A percentile compares a stretch with the other conserved stretches of the same genome.
phyloP scores from a whole-genome alignment of 1,140 invertebrate genomes.

The Dysdera silvatica region DNA sequence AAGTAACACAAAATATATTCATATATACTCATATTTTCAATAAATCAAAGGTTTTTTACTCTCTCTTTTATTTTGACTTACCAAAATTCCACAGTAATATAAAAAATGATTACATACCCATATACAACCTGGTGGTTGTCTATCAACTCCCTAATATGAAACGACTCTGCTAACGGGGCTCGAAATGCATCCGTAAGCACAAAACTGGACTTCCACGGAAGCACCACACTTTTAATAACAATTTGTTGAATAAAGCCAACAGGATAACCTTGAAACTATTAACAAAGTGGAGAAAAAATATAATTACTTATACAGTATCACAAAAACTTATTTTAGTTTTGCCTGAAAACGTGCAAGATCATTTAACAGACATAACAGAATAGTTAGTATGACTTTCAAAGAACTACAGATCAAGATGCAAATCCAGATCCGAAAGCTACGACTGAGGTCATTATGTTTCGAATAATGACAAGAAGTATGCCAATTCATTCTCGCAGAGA shows the following conservation, averaged over 20 bases:
- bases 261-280: slow-evolving; percentile 49
- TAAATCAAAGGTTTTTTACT: too few relatives aligned
- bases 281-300: slow-evolving; percentile 12
- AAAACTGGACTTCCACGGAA: slow-evolving; percentile 74
- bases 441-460: background rate
- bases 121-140: slow-evolving; percentile 17
- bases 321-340: background rate
- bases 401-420: background rate
- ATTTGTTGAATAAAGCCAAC: slow-evolving; percentile 66
- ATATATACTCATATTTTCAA: background rate
- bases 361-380: background rate
- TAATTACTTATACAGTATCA: slow-evolving; percentile 4
- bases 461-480: too few relatives aligned
- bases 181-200: slow-evolving; percentile 78
- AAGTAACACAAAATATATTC: background rate
- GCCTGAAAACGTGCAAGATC: background rate
- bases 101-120: slow-evolving; percentile 7
- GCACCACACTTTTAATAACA: slow-evolving; percentile 58
- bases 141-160: slow-evolving; percentile 17
- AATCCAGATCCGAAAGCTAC: background rate
- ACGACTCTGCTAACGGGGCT: slow-evolving; percentile 56
- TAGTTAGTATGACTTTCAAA: background rate
- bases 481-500: too few relatives aligned
- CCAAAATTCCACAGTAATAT: background rate
- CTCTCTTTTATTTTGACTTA: slow-evolving; percentile 4